phyloP scores from a whole-genome alignment of 1,140 invertebrate genomes.

The Thaumatotibia leucotreta region DNA sequence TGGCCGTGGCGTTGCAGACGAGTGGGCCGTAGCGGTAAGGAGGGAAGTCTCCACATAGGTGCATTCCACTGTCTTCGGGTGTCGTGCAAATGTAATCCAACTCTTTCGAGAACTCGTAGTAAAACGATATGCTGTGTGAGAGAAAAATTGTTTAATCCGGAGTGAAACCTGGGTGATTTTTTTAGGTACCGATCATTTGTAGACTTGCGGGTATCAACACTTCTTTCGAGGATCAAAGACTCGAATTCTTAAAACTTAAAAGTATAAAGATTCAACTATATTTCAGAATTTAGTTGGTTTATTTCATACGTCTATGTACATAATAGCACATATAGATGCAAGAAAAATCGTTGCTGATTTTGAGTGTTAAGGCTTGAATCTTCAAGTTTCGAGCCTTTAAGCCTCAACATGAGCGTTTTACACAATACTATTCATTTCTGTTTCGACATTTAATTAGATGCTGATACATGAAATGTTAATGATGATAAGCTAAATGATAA shows the following conservation, averaged over 20 bases:
- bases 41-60: conserved; percentile 92
- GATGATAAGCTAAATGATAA: background rate
- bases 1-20: conserved; percentile 80
- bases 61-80: conserved; percentile 96
- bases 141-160: conserved; percentile 8
- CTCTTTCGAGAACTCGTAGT: conserved; percentile 90
- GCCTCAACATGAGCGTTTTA: too few relatives aligned
- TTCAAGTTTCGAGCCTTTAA: too few relatives aligned
- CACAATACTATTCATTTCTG: background rate
- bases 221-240: too few relatives aligned
- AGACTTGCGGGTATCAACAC: too few relatives aligned
- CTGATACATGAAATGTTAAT: background rate
- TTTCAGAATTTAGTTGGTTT: too few relatives aligned
- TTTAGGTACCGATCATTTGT: too few relatives aligned
- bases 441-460: background rate
- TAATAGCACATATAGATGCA: too few relatives aligned
- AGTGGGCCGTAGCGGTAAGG: conserved; percentile 83
- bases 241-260: too few relatives aligned
- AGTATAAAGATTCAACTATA: too few relatives aligned
- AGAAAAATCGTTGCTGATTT: too few relatives aligned
- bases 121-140: conserved; percentile 80
- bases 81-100: conserved; percentile 98
- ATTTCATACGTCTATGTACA: too few relatives aligned
- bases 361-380: too few relatives aligned
- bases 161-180: background rate